Percentiles rank a stretch among this genome's conserved stretches.
phyloP scores from a whole-genome alignment of 1,140 invertebrate genomes.

The Micrasema minimum region DNA sequence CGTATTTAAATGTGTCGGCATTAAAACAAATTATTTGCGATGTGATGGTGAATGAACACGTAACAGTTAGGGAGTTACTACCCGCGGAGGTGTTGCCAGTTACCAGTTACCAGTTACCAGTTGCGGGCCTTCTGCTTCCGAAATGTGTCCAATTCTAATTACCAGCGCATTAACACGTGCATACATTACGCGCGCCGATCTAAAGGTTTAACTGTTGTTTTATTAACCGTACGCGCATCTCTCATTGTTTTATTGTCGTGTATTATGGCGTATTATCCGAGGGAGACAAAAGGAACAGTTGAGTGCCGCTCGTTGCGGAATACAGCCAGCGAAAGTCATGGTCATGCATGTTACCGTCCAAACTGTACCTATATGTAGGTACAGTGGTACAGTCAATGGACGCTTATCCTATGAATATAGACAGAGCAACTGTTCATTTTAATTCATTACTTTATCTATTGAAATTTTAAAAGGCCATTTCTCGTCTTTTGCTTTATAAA shows the following conservation, averaged over 20 bases:
- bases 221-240: conserved; percentile 26
- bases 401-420: too few relatives aligned
- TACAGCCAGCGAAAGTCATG: conserved; percentile 23
- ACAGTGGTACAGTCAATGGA: too few relatives aligned
- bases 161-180: conserved; percentile 22
- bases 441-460: too few relatives aligned
- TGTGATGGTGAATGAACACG: conserved; percentile 11
- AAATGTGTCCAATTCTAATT: conserved; percentile 30
- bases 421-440: too few relatives aligned
- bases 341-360: not conserved
- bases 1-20: not conserved
- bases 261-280: conserved; percentile 14
- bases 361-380: too few relatives aligned
- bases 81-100: too few relatives aligned
- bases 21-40: conserved; percentile 5
- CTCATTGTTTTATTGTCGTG: conserved; percentile 24
- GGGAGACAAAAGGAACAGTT: conserved; percentile 11
- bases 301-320: not conserved
- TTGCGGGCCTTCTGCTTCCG: too few relatives aligned
- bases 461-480: too few relatives aligned
- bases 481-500: too few relatives aligned
- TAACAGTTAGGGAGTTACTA: too few relatives aligned
- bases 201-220: conserved; percentile 28
- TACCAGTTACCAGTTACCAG: too few relatives aligned
- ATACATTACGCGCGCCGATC: conserved; percentile 15